Evolutionary conservation across 2,888 invertebrate species (phyloP).

Genomic region (Rotaria macrura): DNA sequence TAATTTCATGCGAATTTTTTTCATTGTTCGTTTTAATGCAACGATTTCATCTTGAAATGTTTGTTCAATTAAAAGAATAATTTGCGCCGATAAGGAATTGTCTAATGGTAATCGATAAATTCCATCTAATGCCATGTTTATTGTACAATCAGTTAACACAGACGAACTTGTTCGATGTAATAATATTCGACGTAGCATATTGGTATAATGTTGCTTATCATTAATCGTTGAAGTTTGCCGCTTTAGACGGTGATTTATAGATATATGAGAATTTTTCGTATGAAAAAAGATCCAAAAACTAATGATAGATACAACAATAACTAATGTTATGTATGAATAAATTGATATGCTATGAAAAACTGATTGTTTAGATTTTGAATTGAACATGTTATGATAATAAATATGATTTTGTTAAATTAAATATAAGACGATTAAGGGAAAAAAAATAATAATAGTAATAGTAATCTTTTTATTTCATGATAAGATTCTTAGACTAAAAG

Average conservation of each 20-base stretch:
- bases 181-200: not conserved
- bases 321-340: not conserved
- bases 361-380: not conserved
- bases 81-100: not conserved
- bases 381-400: not conserved
- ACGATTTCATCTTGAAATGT: not conserved
- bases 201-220: not conserved
- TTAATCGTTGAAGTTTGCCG: not conserved
- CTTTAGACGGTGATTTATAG: not conserved
- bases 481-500: not conserved
- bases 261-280: not conserved
- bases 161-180: not conserved
- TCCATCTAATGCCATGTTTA: conserved; percentile 7
- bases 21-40: not conserved
- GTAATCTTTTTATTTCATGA: not conserved
- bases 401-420: not conserved
- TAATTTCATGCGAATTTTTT: not conserved
- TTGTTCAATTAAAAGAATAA: not conserved
- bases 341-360: not conserved
- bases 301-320: not conserved
- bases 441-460: no score
- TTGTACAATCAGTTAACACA: conserved; percentile 9
- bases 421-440: not conserved
- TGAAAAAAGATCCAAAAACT: not conserved
- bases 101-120: not conserved